Percentiles rank a stretch among this genome's conserved stretches.
Evolutionary conservation across 2,797 vertebrate species (phyloP).

Genomic region (Lates japonicus): DNA sequence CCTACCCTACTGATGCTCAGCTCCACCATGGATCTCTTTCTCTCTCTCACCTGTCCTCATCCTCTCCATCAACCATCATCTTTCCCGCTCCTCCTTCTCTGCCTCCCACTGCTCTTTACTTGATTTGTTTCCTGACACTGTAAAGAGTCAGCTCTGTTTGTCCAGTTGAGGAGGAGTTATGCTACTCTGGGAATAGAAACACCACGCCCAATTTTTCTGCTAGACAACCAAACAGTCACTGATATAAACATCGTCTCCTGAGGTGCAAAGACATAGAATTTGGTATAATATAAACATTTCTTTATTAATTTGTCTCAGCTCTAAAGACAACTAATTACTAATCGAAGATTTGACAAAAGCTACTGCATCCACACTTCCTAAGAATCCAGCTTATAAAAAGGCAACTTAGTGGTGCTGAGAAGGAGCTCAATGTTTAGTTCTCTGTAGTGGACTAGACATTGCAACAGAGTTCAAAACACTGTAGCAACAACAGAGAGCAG

Average conservation of each 20-base stretch:
- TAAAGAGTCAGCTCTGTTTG: slow-evolving; percentile 27
- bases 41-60: slow-evolving; percentile 30
- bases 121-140: slow-evolving; percentile 24
- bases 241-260: background rate
- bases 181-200: slow-evolving; percentile 2
- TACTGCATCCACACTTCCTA: slow-evolving; percentile 2
- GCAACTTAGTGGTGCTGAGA: slow-evolving; percentile 2
- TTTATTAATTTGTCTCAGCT: slow-evolving; percentile 14
- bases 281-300: background rate
- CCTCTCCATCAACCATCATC: slow-evolving; percentile 42
- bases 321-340: slow-evolving; percentile 7
- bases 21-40: slow-evolving; percentile 17
- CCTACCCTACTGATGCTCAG: slow-evolving; percentile 21
- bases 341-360: slow-evolving; percentile 14
- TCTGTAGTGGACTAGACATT: background rate
- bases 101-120: slow-evolving; percentile 31
- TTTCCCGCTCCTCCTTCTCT: slow-evolving; percentile 11
- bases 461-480: background rate
- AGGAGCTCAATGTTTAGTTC: slow-evolving; percentile 2
- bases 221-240: slow-evolving; percentile 10
- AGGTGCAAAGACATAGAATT: slow-evolving; percentile 14
- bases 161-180: slow-evolving; percentile 17
- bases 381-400: slow-evolving; percentile 7
- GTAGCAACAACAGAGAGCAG: slow-evolving; percentile 13
- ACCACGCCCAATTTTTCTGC: background rate